These are phyloP conservation scores for Drosophila pseudoananassae DNA, from an alignment of 1,140 invertebrate genomes.

Conservation along the genomic window DNA sequence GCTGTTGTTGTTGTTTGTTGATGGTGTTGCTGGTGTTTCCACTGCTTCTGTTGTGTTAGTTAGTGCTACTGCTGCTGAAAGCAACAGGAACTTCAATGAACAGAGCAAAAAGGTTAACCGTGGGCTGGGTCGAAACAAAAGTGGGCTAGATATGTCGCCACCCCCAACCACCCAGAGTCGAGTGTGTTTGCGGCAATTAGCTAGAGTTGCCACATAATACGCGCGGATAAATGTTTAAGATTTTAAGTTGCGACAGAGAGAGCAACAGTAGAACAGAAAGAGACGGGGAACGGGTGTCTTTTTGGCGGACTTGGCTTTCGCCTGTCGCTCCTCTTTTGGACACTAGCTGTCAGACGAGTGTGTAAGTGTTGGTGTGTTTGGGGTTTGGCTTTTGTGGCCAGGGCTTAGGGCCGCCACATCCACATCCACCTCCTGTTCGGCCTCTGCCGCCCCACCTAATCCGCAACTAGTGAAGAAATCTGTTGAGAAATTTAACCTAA, in stretches of 20 bases:
- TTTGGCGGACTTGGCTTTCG: slow-evolving; percentile 49
- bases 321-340: slow-evolving; percentile 32
- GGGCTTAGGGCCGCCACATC: slow-evolving; percentile 45
- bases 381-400: slow-evolving; percentile 69
- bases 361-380: slow-evolving; percentile 38
- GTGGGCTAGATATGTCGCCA: background rate
- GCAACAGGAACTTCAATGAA: slow-evolving; percentile 32
- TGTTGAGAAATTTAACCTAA: slow-evolving; percentile 77
- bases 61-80: slow-evolving; percentile 10
- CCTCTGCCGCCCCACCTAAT: slow-evolving; percentile 42
- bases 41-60: slow-evolving; percentile 13
- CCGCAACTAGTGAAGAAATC: slow-evolving; percentile 73
- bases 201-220: slow-evolving; percentile 83
- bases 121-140: slow-evolving; percentile 4
- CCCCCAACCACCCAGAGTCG: slow-evolving; percentile 20
- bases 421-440: background rate
- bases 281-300: slow-evolving; percentile 20
- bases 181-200: slow-evolving; percentile 69
- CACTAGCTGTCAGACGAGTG: slow-evolving; percentile 63
- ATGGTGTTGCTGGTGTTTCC: slow-evolving; percentile 5
- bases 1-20: slow-evolving; percentile 6
- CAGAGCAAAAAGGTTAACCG: slow-evolving; percentile 21
- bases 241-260: slow-evolving; percentile 67
- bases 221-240: slow-evolving; percentile 83
- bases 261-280: background rate